Evolutionary conservation across 2,797 vertebrate genomes (phyloP).

Genomic region (Dendrocincla tyrannina): DNA sequence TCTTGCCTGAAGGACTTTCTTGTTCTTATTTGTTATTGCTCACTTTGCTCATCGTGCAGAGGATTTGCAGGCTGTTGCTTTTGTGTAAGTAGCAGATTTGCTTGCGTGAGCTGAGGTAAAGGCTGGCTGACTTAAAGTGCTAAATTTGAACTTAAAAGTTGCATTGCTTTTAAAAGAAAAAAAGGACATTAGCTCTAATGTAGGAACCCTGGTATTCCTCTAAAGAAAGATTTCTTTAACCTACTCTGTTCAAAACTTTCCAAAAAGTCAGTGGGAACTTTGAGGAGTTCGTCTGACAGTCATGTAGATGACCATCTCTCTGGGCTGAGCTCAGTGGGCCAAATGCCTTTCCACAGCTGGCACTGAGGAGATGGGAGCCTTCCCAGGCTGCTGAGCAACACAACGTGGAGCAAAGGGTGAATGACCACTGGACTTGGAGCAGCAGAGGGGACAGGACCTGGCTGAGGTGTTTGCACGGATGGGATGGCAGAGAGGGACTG

Average conservation of each 20-base stretch:
- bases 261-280: background rate
- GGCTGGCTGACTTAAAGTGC: background rate
- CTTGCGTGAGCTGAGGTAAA: background rate
- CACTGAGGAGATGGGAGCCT: background rate
- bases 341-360: background rate
- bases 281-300: background rate
- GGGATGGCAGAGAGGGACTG: background rate
- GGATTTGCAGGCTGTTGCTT: background rate
- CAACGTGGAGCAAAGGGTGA: fast-evolving
- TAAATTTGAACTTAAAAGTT: background rate
- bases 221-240: background rate
- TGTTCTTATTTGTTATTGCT: background rate
- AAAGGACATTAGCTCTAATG: background rate
- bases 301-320: background rate
- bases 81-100: background rate
- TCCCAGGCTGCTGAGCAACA: background rate
- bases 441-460: background rate
- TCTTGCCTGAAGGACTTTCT: background rate
- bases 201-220: background rate
- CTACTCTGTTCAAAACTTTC: background rate
- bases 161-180: background rate
- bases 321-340: background rate
- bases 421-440: background rate
- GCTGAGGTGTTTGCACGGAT: background rate
- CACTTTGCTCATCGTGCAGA: background rate